Evolutionary conservation across 2,888 invertebrate species (phyloP), one percentile per base, ranked within the genome.

Genomic region (Unio pictorum): DNA sequence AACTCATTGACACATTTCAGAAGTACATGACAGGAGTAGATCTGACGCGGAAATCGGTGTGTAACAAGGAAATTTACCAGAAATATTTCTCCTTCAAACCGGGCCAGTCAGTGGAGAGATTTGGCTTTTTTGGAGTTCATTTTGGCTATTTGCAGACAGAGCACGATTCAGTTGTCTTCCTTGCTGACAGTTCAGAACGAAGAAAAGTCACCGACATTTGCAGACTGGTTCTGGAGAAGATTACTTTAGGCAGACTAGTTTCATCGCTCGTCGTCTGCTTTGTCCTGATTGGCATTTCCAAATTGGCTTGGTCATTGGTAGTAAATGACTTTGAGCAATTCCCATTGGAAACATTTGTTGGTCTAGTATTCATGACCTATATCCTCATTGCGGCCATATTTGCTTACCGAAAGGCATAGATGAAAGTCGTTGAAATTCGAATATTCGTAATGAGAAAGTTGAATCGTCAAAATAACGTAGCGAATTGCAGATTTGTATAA

Each of bases 1-100:
- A 86, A 72, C 74, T 83, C 28, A 34, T 84, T 11, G 79, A 82
- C 30, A 76, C 81, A 58, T 81, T 74, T 30, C 71, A 73, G 20
- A 79, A 75, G 30, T 81, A 77, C 68, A 73, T 72, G 63, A 73
- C 74, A 26, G 66, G 75, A 1, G 57, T 78, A 6, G 71, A 75
- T 28, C 61, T 70, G 23, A 61, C 76, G 15, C 72, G 72, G 61
- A 78, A 71, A 54, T 66, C 72, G 2, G 69, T 75, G n/a, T 61
- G 61, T 23, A 79, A 80, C 65, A 76, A 72, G 63, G 34, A 54
- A 11, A 71, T 81, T 23, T 62, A 59, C 61, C 69, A 75, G 30
- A 73, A 80, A 59, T 64, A 71, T n/a, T 69, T 78, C 20, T 67
- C 70, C 18, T 81, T 80, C 64, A 59, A 30, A 5, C 74, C 76